Base-by-base conservation (phyloP, 30 jellyfish, hydroid and myxozoan genomes). In the Clytia hemisphaerica region DNA sequence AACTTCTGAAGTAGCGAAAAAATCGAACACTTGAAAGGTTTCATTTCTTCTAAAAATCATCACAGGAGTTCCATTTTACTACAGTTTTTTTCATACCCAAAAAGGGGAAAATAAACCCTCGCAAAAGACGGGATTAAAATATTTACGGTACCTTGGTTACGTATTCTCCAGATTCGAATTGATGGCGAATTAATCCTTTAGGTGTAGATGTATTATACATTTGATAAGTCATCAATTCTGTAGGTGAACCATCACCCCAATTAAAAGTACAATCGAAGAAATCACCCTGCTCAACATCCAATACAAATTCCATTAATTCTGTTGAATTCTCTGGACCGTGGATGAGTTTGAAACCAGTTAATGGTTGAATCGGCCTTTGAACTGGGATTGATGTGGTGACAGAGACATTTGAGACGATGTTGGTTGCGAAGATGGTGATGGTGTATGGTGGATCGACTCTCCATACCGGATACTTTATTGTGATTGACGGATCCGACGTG, bases 271-370 rank as follows among this genome's bases (percentile, higher is more conserved):
- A 85, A 57, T 72, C 72, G 66, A 72, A 85, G 53, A n/a, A 71
- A 46, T 77, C 85, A 3, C 92, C 95, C n/a, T 61, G 64, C 36
- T 57, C 75, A 25, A 72, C 58, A 14, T 58, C 15, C 38, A 71
- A 61, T 16, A 19, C 38, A 2, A 83, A 32, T 19, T 65, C 81
- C 84, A 73, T 67, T 42, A 16, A 67, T 58, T 83, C 91, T 0
- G 89, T 83, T 18, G 91, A 49, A 67, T 83, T 83, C 33, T 67
- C 95, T 5, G 95, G 91, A 3, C 84, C 90, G 27, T 80, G 91
- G 15, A 63, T 26, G 19, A 83, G 67, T 24, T 26, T 46, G 26
- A 83, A 72, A 21, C 67, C 74, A 25, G 73, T 36, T 60, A 83
- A 51, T 6, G 44, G 36, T 34, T 83, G 85, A 15, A 83, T 91